Percentiles rank a stretch among this genome's conserved stretches.
phyloP scores from a whole-genome alignment of 2,797 vertebrate species.

The Geotrypetes seraphini region DNA sequence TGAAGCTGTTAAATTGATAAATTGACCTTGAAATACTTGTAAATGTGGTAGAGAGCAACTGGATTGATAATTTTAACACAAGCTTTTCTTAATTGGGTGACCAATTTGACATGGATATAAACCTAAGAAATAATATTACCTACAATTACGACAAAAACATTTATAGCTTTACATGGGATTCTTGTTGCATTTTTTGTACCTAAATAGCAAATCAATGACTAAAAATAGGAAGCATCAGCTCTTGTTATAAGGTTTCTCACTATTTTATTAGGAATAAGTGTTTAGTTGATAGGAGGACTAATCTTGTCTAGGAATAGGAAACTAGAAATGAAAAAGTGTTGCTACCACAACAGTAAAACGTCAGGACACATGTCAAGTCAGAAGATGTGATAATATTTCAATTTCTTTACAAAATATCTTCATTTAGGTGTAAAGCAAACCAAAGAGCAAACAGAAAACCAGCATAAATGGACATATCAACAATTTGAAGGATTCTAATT shows the following conservation, averaged over 20 bases:
- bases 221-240: conserved; percentile 15
- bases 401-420: conserved; percentile 25
- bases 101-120: conserved; percentile 35
- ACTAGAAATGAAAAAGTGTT: conserved; percentile 15
- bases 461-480: conserved; percentile 60
- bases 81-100: conserved; percentile 30
- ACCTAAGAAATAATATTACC: conserved; percentile 39
- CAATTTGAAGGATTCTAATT: conserved; percentile 57
- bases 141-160: conserved; percentile 34
- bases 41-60: conserved; percentile 59
- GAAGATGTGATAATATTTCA: conserved; percentile 22
- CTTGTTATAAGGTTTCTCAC: conserved; percentile 5
- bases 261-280: conserved; percentile 11
- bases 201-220: conserved; percentile 26
- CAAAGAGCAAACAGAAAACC: conserved; percentile 41
- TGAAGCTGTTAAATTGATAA: conserved; percentile 82
- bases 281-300: conserved; percentile 9
- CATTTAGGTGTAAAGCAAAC: conserved; percentile 40
- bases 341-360: conserved; percentile 10
- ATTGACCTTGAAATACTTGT: conserved; percentile 81
- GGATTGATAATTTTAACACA: conserved; percentile 25
- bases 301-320: conserved; percentile 6
- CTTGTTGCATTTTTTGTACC: conserved; percentile 25
- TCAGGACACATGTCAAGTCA: conserved; percentile 11
- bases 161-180: conserved; percentile 28